phyloP scores from a whole-genome alignment of 1,140 invertebrate species.

The Ceratina calcarata region DNA sequence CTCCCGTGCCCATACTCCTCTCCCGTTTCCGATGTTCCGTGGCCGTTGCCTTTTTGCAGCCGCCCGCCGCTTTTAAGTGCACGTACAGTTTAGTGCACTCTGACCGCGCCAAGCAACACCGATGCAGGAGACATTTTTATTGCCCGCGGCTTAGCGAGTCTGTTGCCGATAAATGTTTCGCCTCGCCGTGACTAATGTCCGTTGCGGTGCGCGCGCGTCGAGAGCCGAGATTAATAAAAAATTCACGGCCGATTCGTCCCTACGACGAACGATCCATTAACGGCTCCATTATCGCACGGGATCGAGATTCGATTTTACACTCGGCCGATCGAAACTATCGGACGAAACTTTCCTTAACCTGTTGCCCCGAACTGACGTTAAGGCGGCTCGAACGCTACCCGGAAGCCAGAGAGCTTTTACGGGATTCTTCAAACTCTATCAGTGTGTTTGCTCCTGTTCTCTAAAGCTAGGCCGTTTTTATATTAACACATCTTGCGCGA shows the following conservation, averaged over 20 bases:
- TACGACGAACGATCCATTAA: background rate
- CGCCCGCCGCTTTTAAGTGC: conserved; percentile 63
- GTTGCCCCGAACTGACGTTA: background rate
- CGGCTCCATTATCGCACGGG: background rate
- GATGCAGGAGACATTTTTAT: conserved; percentile 59
- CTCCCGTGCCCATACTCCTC: background rate
- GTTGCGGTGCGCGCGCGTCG: background rate
- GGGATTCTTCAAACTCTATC: background rate
- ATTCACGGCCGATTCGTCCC: conserved; percentile 29
- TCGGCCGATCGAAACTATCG: background rate
- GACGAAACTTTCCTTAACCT: conserved; percentile 18
- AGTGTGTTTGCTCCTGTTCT: too few relatives aligned
- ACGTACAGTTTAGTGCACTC: conserved; percentile 66
- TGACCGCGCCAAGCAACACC: conserved; percentile 47
- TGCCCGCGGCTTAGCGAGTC: conserved; percentile 42
- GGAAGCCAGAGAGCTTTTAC: background rate
- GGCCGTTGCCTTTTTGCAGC: conserved; percentile 33
- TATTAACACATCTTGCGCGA: too few relatives aligned
- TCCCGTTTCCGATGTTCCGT: conserved; percentile 1
- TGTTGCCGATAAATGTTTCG: conserved; percentile 59
- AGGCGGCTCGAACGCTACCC: background rate
- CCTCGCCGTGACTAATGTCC: conserved; percentile 55
- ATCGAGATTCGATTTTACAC: background rate
- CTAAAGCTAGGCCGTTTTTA: too few relatives aligned
- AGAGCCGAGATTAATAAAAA: conserved; percentile 21